Conservation (phyloP, 1,140 invertebrate genomes). For the Drosophila oshimai region DNA sequence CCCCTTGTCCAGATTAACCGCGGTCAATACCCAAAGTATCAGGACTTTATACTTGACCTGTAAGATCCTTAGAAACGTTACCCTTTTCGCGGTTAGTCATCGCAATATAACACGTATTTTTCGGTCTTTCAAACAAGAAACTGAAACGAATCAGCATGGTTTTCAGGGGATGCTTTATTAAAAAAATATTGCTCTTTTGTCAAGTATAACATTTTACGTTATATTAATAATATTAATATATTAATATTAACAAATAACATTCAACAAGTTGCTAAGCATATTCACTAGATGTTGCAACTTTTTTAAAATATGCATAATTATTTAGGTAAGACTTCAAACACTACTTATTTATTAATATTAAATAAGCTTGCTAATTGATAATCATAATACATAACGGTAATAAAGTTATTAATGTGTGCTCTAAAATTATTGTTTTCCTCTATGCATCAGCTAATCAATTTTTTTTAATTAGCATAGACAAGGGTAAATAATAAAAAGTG, state of each 20-base stretch:
- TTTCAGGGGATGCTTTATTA: conserved; percentile 61
- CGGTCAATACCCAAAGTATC: too few species aligned
- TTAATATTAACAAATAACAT: conserved; percentile 65
- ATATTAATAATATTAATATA: conserved; percentile 58
- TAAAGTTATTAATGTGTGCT: conserved; percentile 51
- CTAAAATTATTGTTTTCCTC: conserved; percentile 52
- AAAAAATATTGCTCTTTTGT: conserved; percentile 76
- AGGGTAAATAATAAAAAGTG: conserved; percentile 24
- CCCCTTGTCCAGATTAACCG: too few species aligned
- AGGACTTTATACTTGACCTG: too few species aligned
- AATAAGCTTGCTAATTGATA: conserved; percentile 39
- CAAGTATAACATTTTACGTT: conserved; percentile 72
- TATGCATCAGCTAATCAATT: conserved; percentile 5
- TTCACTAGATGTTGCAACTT: conserved; percentile 38
- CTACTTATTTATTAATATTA: conserved; percentile 42
- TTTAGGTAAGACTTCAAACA: conserved; percentile 35
- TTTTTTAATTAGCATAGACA: conserved; percentile 19
- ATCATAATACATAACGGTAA: conserved; percentile 68
- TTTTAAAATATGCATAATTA: conserved; percentile 39
- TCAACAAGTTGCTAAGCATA: conserved; percentile 53
- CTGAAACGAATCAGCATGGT: background rate
- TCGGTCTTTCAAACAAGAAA: too few species aligned
- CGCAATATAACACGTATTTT: too few species aligned
- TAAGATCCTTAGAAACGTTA: too few species aligned
- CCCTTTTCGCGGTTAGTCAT: too few species aligned